These are phyloP conservation scores for Pholis gunnellus DNA, from an alignment of 2,113 vertebrate genomes.

Conservation along the genomic window DNA sequence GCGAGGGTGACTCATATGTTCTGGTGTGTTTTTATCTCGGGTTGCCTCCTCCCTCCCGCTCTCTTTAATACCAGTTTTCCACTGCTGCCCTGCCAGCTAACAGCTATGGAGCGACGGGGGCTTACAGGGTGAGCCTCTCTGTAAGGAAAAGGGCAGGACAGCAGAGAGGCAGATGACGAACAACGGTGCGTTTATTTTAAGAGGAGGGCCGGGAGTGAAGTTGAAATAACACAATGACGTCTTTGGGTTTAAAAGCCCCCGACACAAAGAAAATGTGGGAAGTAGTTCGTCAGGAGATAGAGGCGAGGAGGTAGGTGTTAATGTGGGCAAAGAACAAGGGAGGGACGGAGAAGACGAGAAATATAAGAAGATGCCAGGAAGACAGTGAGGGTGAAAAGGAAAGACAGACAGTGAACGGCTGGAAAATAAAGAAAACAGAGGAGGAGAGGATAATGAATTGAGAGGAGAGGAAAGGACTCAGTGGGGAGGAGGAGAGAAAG, in stretches of 20 bases:
- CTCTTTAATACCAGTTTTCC: conserved; percentile 62
- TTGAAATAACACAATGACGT: not conserved
- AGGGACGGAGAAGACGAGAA: not conserved
- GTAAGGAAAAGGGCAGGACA: not conserved
- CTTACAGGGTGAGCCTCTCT: not conserved
- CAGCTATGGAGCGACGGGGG: conserved; percentile 12
- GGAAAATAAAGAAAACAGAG: not conserved
- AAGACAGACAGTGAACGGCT: not conserved
- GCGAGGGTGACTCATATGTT: conserved; percentile 76
- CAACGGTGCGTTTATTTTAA: not conserved
- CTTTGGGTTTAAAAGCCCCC: not conserved
- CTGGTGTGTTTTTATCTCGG: conserved; percentile 64
- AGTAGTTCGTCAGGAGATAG: not conserved
- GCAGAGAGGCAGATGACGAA: not conserved
- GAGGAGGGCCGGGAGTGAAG: not conserved
- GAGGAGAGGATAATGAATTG: conserved; percentile 19
- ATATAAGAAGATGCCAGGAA: not conserved
- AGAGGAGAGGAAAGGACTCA: not conserved
- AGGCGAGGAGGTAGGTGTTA: not conserved
- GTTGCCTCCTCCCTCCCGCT: conserved; percentile 58
- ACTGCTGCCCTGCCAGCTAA: conserved; percentile 63
- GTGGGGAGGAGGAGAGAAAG: conserved; percentile 30
- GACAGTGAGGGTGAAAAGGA: conserved; percentile 2
- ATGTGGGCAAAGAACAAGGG: not conserved
- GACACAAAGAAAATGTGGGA: not conserved